These are phyloP conservation scores for Ailurus styani DNA, from an alignment of 2,113 vertebrate species.

Conservation along the genomic window DNA sequence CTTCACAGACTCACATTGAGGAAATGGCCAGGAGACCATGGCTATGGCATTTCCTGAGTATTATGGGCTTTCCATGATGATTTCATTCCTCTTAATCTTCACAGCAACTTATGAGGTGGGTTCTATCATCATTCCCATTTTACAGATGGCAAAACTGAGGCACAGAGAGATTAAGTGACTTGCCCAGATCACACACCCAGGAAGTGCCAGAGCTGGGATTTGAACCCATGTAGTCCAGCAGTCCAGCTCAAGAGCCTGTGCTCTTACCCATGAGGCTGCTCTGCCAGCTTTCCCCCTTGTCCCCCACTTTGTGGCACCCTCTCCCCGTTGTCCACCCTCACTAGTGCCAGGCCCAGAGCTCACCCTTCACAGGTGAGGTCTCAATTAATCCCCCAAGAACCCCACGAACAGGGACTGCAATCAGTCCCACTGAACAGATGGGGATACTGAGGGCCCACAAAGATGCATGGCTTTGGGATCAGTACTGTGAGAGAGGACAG, in stretches of 20 bases:
- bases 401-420: background rate
- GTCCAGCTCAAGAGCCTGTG: background rate
- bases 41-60: background rate
- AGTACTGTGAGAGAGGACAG: background rate
- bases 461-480: background rate
- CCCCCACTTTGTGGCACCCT: background rate
- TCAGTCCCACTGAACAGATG: background rate
- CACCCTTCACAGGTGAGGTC: background rate
- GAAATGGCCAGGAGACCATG: background rate
- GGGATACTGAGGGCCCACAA: background rate
- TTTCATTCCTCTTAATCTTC: background rate
- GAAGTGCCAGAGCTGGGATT: background rate
- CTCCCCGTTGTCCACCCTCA: background rate
- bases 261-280: background rate
- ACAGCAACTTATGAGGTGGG: background rate
- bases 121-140: background rate
- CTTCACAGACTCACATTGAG: accelerated
- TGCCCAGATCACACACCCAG: background rate
- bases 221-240: background rate
- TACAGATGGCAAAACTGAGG: too few species aligned
- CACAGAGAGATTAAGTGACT: background rate
- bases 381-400: background rate
- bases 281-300: background rate
- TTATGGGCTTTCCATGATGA: background rate
- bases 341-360: background rate